phyloP scores from a whole-genome alignment of 2,113 vertebrate species.

The Papio anubis region DNA sequence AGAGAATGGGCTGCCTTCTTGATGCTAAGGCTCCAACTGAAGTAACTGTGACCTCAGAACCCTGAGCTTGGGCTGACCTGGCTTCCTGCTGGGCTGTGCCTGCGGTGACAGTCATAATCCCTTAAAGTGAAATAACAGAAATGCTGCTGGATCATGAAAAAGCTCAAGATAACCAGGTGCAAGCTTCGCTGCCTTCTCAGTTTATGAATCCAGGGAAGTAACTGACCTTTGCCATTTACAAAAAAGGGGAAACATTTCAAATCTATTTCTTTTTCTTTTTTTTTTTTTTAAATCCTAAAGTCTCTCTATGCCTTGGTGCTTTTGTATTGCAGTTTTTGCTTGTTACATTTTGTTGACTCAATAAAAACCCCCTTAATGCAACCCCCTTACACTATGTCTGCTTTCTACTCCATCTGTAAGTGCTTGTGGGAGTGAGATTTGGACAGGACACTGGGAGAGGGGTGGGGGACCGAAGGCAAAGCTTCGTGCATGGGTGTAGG shows the following conservation, averaged over 20 bases:
- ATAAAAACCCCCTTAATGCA: background rate
- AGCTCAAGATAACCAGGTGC: background rate
- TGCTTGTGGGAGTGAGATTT: background rate
- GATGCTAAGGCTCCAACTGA: background rate
- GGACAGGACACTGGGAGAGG: background rate
- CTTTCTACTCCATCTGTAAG: background rate
- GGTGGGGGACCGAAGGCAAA: background rate
- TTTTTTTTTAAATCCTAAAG: background rate
- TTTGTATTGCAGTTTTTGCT: background rate
- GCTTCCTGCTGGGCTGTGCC: background rate
- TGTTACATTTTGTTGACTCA: background rate
- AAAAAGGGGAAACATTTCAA: background rate
- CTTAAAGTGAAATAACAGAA: background rate
- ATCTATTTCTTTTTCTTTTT: background rate
- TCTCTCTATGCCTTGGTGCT: background rate
- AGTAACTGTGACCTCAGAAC: too few relatives aligned
- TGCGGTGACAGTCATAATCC: background rate
- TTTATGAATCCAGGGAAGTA: background rate
- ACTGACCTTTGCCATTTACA: background rate
- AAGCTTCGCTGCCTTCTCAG: background rate
- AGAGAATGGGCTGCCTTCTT: background rate
- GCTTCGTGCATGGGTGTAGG: rapidly evolving
- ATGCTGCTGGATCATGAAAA: background rate
- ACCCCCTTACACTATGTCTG: background rate
- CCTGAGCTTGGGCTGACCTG: background rate